Base-by-base conservation (phyloP, 2,797 vertebrate genomes). In the Argentina silus region DNA sequence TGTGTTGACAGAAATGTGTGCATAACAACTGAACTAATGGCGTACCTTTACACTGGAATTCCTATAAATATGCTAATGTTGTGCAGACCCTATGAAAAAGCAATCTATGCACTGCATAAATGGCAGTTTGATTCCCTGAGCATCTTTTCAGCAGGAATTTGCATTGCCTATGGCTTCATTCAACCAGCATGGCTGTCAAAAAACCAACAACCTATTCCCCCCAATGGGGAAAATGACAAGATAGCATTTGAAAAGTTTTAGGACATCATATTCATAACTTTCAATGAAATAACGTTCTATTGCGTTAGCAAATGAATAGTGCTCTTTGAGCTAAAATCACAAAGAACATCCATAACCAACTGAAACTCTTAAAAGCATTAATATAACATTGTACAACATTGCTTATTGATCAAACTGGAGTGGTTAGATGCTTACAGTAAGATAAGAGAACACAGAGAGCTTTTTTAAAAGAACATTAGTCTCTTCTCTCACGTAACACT, bases 41-140 rank as follows among this genome's bases (percentile, higher is more conserved):
- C 70, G 73, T 80, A 90, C 76, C 83, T 88, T 91, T 88, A 55
- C 73, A 74, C 78, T 81, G 74, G 75, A 81, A 82, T 86, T 88
- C 80, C 86, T 76, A 90, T 93, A 91, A 92, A 92, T 90, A 94
- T 93, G 92, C 84, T 87, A 92, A 93, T 93, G 43, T 50, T 67
- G 68, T 78, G 67, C 70, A 78, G 56, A 80, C 68, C 15, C 63
- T 75, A 77, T 82, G 82, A 73, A 88, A 92, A 91, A 86, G 78
- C 86, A 87, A 88, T 86, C 84, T 87, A 79, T 21, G 57, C 45
- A 59, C 62, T 61, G 77, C 73, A 86, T 86, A 87, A 88, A 88
- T 7, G 23, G 64, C 60, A 71, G 60, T 56, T 76, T 17, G 45
- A 76, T 86, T 78, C 81, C 66, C 69, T 56, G 1, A 71, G 73